Percentiles rank a stretch among this genome's conserved stretches.
These are phyloP conservation scores for Polylopha cassiicola DNA, from an alignment of 2,888 invertebrate genomes.

Conservation along the genomic window DNA sequence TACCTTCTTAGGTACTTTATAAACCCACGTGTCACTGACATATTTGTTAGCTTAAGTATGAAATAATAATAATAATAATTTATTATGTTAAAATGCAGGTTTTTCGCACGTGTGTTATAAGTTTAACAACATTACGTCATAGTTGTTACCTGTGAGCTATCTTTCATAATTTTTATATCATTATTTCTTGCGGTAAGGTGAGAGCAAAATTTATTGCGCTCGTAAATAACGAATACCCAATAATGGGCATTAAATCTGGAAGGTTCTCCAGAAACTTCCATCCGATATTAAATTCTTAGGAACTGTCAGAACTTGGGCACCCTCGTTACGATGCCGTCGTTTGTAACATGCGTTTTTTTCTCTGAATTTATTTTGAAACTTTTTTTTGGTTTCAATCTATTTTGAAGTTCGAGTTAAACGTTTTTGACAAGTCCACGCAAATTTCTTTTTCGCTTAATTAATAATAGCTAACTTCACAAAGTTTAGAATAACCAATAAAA, in stretches of 20 bases:
- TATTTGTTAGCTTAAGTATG: too few species aligned
- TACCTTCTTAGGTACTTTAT: too few species aligned
- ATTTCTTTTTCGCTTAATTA: too few species aligned
- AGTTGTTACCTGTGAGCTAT: too few species aligned
- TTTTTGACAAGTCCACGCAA: too few species aligned
- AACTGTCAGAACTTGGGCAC: slow-evolving; percentile 33
- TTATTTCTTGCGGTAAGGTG: slow-evolving; percentile 34
- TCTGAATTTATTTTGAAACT: slow-evolving; percentile 7
- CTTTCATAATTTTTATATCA: slow-evolving; percentile 35
- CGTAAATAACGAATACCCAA: slow-evolving; percentile 53
- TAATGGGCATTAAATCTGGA: slow-evolving; percentile 49
- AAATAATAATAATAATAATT: too few species aligned
- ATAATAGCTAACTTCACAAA: too few species aligned
- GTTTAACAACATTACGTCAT: too few species aligned
- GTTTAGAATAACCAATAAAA: too few species aligned
- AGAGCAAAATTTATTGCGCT: slow-evolving; percentile 40
- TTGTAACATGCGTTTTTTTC: slow-evolving; percentile 8
- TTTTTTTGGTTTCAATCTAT: slow-evolving; percentile 1
- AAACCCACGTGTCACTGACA: too few species aligned
- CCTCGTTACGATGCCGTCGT: slow-evolving; percentile 27
- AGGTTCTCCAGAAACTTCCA: slow-evolving; percentile 25
- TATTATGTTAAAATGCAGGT: too few species aligned
- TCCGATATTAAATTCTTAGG: slow-evolving; percentile 41
- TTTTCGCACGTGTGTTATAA: too few species aligned
- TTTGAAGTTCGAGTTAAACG: not conserved